Conservation (phyloP, 2,113 vertebrate species). For the Kobus ellipsiprymnus region DNA sequence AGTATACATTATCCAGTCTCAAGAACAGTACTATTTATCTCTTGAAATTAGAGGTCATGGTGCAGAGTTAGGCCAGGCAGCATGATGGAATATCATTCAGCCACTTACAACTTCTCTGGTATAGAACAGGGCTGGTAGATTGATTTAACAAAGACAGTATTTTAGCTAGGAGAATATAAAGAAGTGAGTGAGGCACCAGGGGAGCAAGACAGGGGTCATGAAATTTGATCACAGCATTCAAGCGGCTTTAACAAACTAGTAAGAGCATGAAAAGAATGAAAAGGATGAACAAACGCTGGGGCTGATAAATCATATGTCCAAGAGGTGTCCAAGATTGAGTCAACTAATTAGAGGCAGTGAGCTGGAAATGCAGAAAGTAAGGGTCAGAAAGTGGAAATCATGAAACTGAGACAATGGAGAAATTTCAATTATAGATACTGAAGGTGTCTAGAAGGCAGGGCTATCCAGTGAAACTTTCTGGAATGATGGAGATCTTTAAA, state of each 20-base stretch:
- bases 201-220: not conserved
- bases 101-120: not conserved
- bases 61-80: not conserved
- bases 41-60: not conserved
- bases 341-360: not conserved
- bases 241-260: not conserved
- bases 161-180: not conserved
- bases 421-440: not conserved
- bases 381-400: not conserved
- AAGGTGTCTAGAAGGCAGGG: not conserved
- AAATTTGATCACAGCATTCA: not conserved
- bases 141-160: not conserved
- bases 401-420: not conserved
- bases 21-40: not conserved
- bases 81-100: not conserved
- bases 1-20: not conserved
- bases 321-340: not conserved
- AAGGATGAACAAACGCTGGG: not conserved
- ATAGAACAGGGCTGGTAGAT: not conserved
- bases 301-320: not conserved
- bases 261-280: not conserved
- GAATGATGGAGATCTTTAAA: rapidly evolving
- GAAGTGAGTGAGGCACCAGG: not conserved
- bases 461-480: not conserved
- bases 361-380: not conserved